A percentile compares a stretch with the other conserved stretches of the same genome.
These are phyloP conservation scores for Oreochromis tanganicae DNA, from an alignment of 2,113 vertebrate genomes.

Conservation along the genomic window DNA sequence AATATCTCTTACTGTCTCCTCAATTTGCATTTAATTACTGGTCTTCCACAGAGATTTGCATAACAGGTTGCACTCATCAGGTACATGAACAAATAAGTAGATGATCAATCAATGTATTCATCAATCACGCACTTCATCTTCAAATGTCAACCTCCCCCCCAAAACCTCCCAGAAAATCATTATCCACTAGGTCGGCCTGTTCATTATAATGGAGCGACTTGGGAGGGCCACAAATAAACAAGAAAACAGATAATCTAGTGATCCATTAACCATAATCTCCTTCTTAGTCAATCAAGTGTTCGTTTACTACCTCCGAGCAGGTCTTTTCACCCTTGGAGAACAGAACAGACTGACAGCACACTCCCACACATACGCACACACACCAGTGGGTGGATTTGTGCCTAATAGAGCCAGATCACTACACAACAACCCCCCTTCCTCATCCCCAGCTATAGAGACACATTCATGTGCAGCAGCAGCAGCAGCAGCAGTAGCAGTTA, in stretches of 20 bases:
- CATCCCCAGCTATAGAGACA: slow-evolving; percentile 42
- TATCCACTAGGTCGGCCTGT: slow-evolving; percentile 12
- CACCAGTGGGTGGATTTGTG: slow-evolving; percentile 56
- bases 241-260: slow-evolving; percentile 36
- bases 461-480: slow-evolving; percentile 31
- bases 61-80: slow-evolving; percentile 57
- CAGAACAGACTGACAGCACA: slow-evolving; percentile 52
- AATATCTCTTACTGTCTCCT: slow-evolving; percentile 17
- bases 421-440: slow-evolving; percentile 19
- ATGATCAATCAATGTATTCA: slow-evolving; percentile 63
- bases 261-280: slow-evolving; percentile 41
- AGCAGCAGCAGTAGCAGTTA: background rate
- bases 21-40: slow-evolving; percentile 68
- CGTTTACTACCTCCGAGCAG: slow-evolving; percentile 44
- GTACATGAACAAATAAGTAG: slow-evolving; percentile 57
- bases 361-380: slow-evolving; percentile 35
- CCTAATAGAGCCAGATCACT: slow-evolving; percentile 55
- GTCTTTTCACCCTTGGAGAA: slow-evolving; percentile 33
- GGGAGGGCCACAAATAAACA: slow-evolving; percentile 32
- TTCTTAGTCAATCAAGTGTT: slow-evolving; percentile 47
- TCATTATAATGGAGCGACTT: slow-evolving; percentile 16
- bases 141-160: slow-evolving; percentile 40
- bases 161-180: slow-evolving; percentile 29
- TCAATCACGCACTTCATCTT: slow-evolving; percentile 58
- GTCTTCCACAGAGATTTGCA: slow-evolving; percentile 45